Percentiles rank a stretch among this genome's conserved stretches.
phyloP scores from a whole-genome alignment of 2,888 invertebrate genomes.

The Dryocosmus kuriphilus region DNA sequence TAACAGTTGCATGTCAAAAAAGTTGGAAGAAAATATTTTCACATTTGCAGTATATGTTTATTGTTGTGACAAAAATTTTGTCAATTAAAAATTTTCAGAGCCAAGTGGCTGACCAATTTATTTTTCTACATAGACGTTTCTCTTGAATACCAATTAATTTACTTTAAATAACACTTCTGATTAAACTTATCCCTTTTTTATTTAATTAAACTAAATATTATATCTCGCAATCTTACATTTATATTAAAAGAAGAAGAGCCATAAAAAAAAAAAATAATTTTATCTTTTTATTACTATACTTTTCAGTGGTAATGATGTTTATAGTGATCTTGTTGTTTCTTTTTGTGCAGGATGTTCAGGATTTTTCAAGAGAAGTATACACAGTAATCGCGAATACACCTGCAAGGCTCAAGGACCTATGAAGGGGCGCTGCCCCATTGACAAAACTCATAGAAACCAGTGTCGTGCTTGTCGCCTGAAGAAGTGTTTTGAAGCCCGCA shows the following conservation, averaged over 20 bases:
- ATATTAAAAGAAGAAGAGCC: neutral
- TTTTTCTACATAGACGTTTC: neutral
- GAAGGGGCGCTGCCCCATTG: constrained; percentile 96
- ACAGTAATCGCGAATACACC: constrained; percentile 96
- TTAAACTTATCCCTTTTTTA: neutral
- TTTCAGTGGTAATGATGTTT: neutral
- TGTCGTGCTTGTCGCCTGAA: constrained; percentile 96
- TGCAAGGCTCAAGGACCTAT: constrained; percentile 97
- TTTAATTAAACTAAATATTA: neutral
- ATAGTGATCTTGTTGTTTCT: neutral
- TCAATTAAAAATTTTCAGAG: neutral
- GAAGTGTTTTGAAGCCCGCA: constrained; percentile 96
- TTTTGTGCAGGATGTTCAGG: constrained; percentile 90
- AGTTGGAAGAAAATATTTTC: neutral
- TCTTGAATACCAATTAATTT: neutral
- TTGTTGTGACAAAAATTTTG: neutral
- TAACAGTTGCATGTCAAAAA: constrained; percentile 13
- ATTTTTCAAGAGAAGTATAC: constrained; percentile 97
- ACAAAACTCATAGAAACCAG: constrained; percentile 98
- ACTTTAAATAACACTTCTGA: neutral
- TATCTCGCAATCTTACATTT: neutral
- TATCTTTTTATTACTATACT: neutral
- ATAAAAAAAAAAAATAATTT: neutral
- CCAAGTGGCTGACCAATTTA: neutral
- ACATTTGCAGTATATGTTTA: neutral